A percentile compares a stretch with the other conserved stretches of the same genome.
These are phyloP conservation scores for Botrylloides violaceus DNA, from an alignment of 23 tunicate genomes.

Conservation along the genomic window DNA sequence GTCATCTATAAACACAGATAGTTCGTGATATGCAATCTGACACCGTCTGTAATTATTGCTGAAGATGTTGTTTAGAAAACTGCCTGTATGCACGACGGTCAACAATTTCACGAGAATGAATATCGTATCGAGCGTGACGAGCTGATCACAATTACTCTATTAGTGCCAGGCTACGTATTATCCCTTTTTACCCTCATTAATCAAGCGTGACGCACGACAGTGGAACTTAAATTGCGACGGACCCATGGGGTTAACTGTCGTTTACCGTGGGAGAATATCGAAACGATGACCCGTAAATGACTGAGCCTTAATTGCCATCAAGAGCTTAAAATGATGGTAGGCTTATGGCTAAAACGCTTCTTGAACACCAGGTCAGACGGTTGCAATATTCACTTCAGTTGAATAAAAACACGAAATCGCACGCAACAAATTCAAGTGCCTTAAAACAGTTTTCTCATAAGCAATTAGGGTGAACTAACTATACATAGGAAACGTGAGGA, in stretches of 20 bases:
- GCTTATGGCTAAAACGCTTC: neutral
- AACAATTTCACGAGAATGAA: constrained; percentile 3
- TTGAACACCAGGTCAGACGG: neutral
- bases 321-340: constrained; percentile 2
- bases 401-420: no score
- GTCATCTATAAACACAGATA: neutral
- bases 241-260: constrained; percentile 8
- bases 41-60: constrained; percentile 16
- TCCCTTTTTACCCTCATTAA: constrained; percentile 3
- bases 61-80: constrained; percentile 11
- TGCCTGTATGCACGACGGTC: neutral
- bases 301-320: constrained; percentile 13
- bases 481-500: no score
- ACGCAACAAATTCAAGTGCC: no score
- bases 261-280: constrained; percentile 17
- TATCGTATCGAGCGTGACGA: neutral
- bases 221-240: neutral
- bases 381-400: neutral
- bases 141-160: constrained; percentile 21
- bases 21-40: constrained; percentile 18
- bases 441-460: no score
- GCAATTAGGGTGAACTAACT: no score
- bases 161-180: neutral
- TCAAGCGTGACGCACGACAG: neutral
- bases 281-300: constrained; percentile 20